Base-by-base conservation (phyloP, 2,888 invertebrate genomes). In the Hirtodrosophila duncani region DNA sequence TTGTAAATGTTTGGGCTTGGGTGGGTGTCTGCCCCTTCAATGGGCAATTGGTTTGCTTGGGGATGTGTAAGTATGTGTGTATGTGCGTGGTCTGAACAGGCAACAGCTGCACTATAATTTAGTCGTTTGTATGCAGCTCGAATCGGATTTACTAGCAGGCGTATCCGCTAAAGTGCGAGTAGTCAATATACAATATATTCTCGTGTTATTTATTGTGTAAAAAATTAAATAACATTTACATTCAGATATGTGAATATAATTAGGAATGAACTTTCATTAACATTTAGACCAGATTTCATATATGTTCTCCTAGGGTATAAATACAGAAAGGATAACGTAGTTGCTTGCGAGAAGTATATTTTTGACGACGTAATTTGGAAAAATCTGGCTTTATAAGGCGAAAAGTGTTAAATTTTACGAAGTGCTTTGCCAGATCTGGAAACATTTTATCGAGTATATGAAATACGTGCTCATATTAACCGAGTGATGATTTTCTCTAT, bases 81-180 rank as follows among this genome's bases (percentile, higher is more conserved):
- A 33, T 26, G 20, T 33, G 21, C 13, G 4, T 30, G 46, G 38
- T 34, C 36, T 29, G 48, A 23, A 8, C 31, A 31, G 67, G 58
- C 58, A 69, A 57, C 69, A 69, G 59, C 59, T 69, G 69, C 69
- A 59, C 33, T 50, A 69, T 69, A 69, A 72, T 69, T 69, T 67
- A 64, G 57, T 68, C 59, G 65, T 72, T 69, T 71, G 68, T 64
- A 71, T 69, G 69, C 69, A 67, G 43, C 13, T 34, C 51, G 26
- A 67, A 60, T 60, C 57, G 33, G 67, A 57, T 68, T 68, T 67
- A 23, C 24, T 26, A 16, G 8, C 16, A 37, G 9, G 9, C 24
- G 24, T 24, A 37, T 24, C 14, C 24, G 10, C 4, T 6, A 6
- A 20, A 3, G 6, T 20, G n/a, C n/a, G n/a, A n/a, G n/a, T n/a